These are phyloP conservation scores for Drosophila trichaetosa DNA, from an alignment of 2,888 invertebrate species.

Conservation along the genomic window DNA sequence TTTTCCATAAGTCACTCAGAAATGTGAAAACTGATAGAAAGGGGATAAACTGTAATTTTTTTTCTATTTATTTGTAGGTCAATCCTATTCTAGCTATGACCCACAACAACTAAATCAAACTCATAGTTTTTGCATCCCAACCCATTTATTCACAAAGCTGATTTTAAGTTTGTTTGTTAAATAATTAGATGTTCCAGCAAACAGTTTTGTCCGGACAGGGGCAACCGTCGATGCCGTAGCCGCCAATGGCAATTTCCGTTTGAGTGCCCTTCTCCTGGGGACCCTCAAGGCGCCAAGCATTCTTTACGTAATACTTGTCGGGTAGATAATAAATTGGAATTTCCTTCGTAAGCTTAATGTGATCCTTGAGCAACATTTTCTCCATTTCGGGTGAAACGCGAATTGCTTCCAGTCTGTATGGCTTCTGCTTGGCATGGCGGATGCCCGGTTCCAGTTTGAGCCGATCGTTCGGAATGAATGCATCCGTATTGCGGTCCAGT, in stretches of 20 bases:
- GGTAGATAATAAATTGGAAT: conserved; percentile 62
- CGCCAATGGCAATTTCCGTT: conserved; percentile 61
- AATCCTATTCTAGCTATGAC: not conserved
- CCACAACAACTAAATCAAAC: not conserved
- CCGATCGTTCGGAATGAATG: conserved; percentile 30
- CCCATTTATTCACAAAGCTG: conserved; percentile 38
- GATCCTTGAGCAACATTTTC: conserved; percentile 45
- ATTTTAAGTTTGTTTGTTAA: not conserved
- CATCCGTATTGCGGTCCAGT: conserved; percentile 54
- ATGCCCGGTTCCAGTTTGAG: conserved; percentile 52
- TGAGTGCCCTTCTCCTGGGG: conserved; percentile 58
- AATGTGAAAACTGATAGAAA: not conserved
- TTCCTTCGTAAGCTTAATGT: conserved; percentile 33
- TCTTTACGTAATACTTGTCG: conserved; percentile 34
- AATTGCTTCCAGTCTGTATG: conserved; percentile 46
- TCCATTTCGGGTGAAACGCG: conserved; percentile 41
- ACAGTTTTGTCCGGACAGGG: conserved; percentile 58
- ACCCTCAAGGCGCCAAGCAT: conserved; percentile 20
- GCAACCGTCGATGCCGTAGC: conserved; percentile 67
- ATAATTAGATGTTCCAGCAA: conserved; percentile 64
- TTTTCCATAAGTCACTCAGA: not conserved
- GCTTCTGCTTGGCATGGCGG: conserved; percentile 58
- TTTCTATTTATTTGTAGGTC: not conserved
- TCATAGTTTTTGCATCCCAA: conserved; percentile 5
- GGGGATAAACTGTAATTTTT: not conserved